Evolutionary conservation across 2,888 invertebrate species (phyloP).

Genomic region (Pristionchus japonicus): DNA sequence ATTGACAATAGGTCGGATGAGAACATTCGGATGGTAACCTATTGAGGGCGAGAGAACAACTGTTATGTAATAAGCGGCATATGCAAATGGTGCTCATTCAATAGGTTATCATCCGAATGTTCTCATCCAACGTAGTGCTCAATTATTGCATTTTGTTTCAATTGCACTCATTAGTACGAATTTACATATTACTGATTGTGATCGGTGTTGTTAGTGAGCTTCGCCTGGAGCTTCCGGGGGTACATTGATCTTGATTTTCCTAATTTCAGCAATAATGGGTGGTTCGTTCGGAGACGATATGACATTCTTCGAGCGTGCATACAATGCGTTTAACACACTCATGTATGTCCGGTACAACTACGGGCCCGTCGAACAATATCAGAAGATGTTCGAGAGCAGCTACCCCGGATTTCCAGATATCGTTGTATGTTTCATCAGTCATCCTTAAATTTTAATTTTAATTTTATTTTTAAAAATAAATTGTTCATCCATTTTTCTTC

Average conservation of each 20-base stretch:
- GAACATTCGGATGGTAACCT: too few relatives aligned
- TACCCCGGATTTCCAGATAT: not conserved
- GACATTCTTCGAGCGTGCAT: not conserved
- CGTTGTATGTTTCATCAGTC: not conserved
- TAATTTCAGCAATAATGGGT: not conserved
- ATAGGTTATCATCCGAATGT: too few relatives aligned
- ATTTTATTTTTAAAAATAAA: not conserved
- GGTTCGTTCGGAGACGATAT: slow-evolving; percentile 7
- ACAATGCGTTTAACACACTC: not conserved
- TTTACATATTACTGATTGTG: not conserved
- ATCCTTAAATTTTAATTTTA: not conserved
- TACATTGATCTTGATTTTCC: not conserved
- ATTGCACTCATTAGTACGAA: too few relatives aligned
- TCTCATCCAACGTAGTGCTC: too few relatives aligned
- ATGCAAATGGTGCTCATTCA: too few relatives aligned
- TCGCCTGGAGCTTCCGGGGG: too few relatives aligned
- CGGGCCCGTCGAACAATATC: not conserved
- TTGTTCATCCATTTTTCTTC: too few relatives aligned
- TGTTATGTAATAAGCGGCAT: too few relatives aligned
- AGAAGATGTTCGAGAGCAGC: not conserved
- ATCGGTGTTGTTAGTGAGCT: not conserved
- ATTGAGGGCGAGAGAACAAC: too few relatives aligned
- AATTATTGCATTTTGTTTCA: too few relatives aligned
- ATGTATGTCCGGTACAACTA: not conserved
- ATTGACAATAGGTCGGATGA: too few relatives aligned